phyloP scores from a whole-genome alignment of 1,140 invertebrate genomes.

The Myzus persicae region DNA sequence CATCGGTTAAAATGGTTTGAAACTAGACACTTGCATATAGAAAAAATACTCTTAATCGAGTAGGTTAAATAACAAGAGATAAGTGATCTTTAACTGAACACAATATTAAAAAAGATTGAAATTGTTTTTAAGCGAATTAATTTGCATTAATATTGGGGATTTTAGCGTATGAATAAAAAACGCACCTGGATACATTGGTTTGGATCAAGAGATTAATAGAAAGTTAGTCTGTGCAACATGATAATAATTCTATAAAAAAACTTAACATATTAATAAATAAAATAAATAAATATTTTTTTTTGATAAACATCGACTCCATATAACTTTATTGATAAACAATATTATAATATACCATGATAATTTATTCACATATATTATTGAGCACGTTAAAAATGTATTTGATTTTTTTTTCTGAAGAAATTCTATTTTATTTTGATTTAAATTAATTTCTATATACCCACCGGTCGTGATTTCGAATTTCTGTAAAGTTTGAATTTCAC shows the following conservation, averaged over 20 bases:
- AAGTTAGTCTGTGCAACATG: neutral
- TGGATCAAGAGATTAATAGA: neutral
- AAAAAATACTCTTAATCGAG: too few relatives aligned
- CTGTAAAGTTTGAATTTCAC: neutral
- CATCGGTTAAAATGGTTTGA: too few relatives aligned
- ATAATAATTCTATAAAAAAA: neutral
- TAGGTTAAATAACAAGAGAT: neutral
- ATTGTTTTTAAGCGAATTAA: neutral
- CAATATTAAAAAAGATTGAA: neutral
- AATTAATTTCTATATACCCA: neutral
- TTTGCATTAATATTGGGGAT: neutral
- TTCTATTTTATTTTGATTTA: neutral
- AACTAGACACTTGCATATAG: too few relatives aligned
- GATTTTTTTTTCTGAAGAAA: neutral
- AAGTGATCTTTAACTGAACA: neutral
- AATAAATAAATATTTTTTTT: too few relatives aligned
- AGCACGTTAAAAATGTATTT: neutral
- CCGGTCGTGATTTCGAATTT: slow-evolving; percentile 22
- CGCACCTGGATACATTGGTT: neutral
- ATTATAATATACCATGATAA: too few relatives aligned
- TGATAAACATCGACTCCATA: too few relatives aligned
- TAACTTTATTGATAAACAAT: too few relatives aligned
- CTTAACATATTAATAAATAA: too few relatives aligned
- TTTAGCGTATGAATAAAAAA: neutral
- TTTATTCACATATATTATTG: too few relatives aligned